Base-by-base conservation (phyloP, 2,113 vertebrate genomes). In the Scortum barcoo region DNA sequence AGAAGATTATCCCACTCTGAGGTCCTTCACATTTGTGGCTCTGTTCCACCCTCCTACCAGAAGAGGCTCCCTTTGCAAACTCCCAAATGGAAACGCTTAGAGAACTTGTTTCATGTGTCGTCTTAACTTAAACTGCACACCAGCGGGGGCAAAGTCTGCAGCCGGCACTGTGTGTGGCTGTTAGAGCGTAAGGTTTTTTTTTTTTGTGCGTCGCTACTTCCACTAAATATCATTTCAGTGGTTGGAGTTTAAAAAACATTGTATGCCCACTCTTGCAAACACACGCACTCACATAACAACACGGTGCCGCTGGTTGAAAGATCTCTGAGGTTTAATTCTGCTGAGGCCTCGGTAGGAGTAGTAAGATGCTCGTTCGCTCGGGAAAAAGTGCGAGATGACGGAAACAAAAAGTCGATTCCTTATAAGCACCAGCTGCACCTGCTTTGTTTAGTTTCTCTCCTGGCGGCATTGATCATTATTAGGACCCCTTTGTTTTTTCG, bases 371-470 rank as follows among this genome's bases (percentile, higher is more conserved):
- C 17, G 75, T 74, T 85, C 65, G 36, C 66, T 71, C 36, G n/a
- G n/a, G n/a, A n/a, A n/a, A n/a, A n/a, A 11, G 26, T 22, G 40
- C n/a, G 2, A 72, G 50, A 11, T 20, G 0, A 80, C 40, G 54
- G 40, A 9, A 80, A 68, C 42, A 65, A 80, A 80, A 72, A 68
- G 77, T 80, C 44, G 14, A 75, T 87, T 67, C 30, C 78, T 60
- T 65, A 53, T 22, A 28, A 80, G 81, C 73, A 51, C 56, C 30
- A 0, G 4, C 71, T 60, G 54, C 76, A 69, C 20, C 76, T 57
- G 72, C 61, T 78, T 80, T 83, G 76, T 72, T 80, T 53, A 67
- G 66, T 56, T 78, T 77, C 30, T 57, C 63, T 82, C 78, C 76
- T 44, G 36, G 72, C 0, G 9, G 72, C 83, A 72, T 51, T 53